Evolutionary conservation across 2,113 vertebrate genomes (phyloP).

Genomic region (Lutjanus erythropterus): DNA sequence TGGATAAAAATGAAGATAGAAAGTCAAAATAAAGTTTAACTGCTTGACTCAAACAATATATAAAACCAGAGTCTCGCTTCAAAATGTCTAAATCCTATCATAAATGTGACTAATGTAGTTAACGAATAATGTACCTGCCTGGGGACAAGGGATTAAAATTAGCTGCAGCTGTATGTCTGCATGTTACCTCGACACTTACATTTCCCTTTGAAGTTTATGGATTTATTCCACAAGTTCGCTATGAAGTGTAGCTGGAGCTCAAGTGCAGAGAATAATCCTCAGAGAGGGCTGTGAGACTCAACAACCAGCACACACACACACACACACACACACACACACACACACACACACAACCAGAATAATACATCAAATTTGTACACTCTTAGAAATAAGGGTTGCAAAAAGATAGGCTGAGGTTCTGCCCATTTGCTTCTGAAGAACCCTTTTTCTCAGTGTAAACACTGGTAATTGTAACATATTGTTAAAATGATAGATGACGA

Average conservation of each 20-base stretch:
- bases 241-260: conserved; percentile 12
- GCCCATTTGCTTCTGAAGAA: too few species aligned
- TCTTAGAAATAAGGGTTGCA: too few species aligned
- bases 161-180: conserved; percentile 29
- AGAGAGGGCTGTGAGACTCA: not conserved
- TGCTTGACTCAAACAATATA: not conserved
- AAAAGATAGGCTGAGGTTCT: too few species aligned
- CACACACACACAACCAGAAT: not conserved
- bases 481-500: too few species aligned
- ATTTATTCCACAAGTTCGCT: conserved; percentile 33
- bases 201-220: conserved; percentile 53
- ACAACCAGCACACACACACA: not conserved
- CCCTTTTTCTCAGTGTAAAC: too few species aligned
- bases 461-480: too few species aligned
- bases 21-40: not conserved
- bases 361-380: not conserved
- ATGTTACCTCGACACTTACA: conserved; percentile 16
- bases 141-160: conserved; percentile 42
- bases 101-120: conserved; percentile 41
- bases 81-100: conserved; percentile 30
- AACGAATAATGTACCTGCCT: conserved; percentile 38
- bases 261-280: conserved; percentile 40
- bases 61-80: not conserved
- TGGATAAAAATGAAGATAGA: not conserved
- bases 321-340: not conserved